Percentiles rank a stretch among this genome's conserved stretches.
Evolutionary conservation across 2,113 vertebrate species (phyloP).

Genomic region (Burhinus bistriatus): DNA sequence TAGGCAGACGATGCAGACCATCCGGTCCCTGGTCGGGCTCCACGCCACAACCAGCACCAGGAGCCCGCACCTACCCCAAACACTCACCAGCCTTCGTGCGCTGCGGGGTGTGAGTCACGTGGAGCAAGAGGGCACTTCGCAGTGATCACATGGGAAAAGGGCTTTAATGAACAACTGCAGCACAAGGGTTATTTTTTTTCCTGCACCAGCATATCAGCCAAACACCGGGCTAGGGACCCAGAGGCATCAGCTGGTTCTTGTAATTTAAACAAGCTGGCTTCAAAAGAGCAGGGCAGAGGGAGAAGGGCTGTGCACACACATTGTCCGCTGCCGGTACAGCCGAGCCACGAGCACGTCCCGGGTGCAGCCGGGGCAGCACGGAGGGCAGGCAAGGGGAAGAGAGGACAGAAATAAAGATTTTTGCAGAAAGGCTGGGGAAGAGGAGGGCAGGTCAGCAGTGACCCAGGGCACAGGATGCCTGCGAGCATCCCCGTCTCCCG

Average conservation of each 20-base stretch:
- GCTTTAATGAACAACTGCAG: rapidly evolving
- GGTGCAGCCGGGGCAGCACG: neutral
- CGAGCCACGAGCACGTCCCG: neutral
- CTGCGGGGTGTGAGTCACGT: rapidly evolving
- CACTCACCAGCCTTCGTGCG: rapidly evolving
- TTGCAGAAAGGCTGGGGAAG: neutral
- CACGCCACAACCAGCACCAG: rapidly evolving
- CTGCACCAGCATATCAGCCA: neutral
- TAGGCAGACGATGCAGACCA: too few relatives aligned
- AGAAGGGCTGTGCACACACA: neutral
- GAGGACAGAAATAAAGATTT: neutral
- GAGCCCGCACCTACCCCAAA: rapidly evolving
- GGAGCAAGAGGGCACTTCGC: neutral
- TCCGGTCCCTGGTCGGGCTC: rapidly evolving
- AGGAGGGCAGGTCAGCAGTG: neutral
- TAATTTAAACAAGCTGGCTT: neutral
- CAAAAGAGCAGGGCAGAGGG: neutral
- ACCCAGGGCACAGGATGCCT: rapidly evolving
- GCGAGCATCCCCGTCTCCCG: rapidly evolving
- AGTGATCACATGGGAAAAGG: neutral
- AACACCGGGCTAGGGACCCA: neutral
- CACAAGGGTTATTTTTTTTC: neutral
- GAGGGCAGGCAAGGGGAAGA: neutral
- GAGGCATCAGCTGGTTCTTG: neutral
- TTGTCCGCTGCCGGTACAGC: rapidly evolving